Percentiles rank a stretch among this genome's conserved stretches.
These are phyloP conservation scores for Gasteruption jaculator DNA, from an alignment of 2,888 invertebrate species.

Conservation along the genomic window DNA sequence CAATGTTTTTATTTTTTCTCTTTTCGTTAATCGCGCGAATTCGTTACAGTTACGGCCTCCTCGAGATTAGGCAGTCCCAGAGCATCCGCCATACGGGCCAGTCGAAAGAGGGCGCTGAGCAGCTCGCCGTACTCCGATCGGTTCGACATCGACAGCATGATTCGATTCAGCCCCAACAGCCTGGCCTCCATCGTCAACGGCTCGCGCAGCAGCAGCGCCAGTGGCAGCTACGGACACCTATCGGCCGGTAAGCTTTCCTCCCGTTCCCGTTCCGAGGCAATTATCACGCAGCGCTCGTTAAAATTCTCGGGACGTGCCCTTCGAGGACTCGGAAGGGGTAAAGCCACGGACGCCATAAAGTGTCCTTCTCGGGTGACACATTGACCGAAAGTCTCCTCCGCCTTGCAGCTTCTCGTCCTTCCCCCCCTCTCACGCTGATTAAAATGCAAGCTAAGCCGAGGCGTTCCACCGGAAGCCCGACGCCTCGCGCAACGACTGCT, in stretches of 20 bases:
- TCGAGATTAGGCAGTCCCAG: constrained; percentile 67
- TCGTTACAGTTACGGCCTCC: constrained; percentile 38
- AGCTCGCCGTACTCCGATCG: constrained; percentile 94
- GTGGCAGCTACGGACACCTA: constrained; percentile 94
- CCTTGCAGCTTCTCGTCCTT: too few species aligned
- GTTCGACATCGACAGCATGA: constrained; percentile 93
- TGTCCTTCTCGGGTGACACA: too few species aligned
- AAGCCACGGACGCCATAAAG: too few species aligned
- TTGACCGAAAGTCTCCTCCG: too few species aligned
- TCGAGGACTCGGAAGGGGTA: too few species aligned
- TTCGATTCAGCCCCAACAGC: constrained; percentile 91
- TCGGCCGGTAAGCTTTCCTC: constrained; percentile 68
- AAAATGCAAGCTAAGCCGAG: constrained; percentile 38
- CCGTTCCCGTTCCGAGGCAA: constrained; percentile 15
- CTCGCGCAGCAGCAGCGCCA: constrained; percentile 82
- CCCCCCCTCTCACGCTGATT: too few species aligned
- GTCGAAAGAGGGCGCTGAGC: constrained; percentile 88
- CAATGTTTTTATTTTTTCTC: not conserved
- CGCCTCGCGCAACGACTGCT: constrained; percentile 31
- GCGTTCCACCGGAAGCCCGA: constrained; percentile 43
- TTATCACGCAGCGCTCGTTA: too few species aligned
- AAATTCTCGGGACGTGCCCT: too few species aligned
- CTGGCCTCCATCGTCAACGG: constrained; percentile 77
- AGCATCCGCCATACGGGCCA: constrained; percentile 57
- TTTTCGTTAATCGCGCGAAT: not conserved